Conservation (phyloP, 1,140 invertebrate genomes). For the Pachypsylla venusta region DNA sequence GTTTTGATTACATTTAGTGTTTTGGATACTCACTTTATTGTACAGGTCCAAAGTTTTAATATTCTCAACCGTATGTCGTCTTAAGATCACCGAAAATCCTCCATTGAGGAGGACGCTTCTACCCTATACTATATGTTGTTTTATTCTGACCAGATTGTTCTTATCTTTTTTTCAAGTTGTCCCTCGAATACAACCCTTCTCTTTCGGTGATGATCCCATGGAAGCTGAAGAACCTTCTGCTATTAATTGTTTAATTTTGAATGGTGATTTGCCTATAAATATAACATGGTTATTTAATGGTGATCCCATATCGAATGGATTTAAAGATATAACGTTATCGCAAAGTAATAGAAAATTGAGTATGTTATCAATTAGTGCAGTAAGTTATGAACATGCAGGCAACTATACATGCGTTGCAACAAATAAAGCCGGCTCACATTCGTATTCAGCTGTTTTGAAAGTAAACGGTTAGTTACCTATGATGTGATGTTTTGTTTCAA, state of each 20-base stretch:
- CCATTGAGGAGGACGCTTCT: too few species aligned
- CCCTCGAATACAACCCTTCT: constrained; percentile 60
- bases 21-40: too few species aligned
- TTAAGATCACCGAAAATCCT: too few species aligned
- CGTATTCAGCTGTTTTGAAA: constrained; percentile 42
- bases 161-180: too few species aligned
- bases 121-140: too few species aligned
- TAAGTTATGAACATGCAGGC: constrained; percentile 40
- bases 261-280: constrained; percentile 57
- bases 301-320: constrained; percentile 34
- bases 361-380: constrained; percentile 33
- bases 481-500: too few species aligned
- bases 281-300: constrained; percentile 59
- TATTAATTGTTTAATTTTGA: constrained; percentile 58
- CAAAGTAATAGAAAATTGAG: constrained; percentile 48
- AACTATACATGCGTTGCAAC: constrained; percentile 48
- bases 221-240: constrained; percentile 62
- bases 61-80: too few species aligned
- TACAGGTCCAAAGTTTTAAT: too few species aligned
- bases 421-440: constrained; percentile 61
- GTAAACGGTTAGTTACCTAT: too few species aligned
- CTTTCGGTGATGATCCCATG: constrained; percentile 45
- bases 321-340: constrained; percentile 41
- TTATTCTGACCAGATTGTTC: too few species aligned
- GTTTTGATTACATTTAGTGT: too few species aligned